Conservation (phyloP, 2,113 vertebrate species). For the Galbula dea region DNA sequence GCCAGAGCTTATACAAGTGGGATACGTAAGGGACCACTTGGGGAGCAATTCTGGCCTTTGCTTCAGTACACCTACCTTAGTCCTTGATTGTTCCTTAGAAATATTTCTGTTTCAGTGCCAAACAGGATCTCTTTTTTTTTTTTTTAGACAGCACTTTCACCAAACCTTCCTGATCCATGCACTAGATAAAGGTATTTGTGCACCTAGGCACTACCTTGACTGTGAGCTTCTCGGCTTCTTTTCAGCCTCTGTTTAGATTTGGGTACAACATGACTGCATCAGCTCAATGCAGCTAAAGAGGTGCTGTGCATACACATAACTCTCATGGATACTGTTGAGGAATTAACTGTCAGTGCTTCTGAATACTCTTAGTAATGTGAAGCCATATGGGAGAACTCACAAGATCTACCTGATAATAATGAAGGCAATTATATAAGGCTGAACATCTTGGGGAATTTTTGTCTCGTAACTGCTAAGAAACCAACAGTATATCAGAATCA, state of each 20-base stretch:
- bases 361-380: neutral
- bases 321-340: accelerated
- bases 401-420: neutral
- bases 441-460: neutral
- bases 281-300: neutral
- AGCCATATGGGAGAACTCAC: neutral
- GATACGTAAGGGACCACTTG: neutral
- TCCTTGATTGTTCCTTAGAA: neutral
- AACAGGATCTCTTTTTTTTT: neutral
- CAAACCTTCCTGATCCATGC: neutral
- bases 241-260: neutral
- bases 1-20: neutral
- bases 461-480: no score
- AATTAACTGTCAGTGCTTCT: neutral
- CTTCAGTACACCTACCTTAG: neutral
- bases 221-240: neutral
- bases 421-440: neutral
- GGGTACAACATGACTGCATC: neutral
- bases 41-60: neutral
- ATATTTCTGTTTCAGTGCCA: neutral
- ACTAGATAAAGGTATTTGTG: neutral
- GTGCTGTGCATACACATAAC: accelerated
- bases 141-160: neutral
- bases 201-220: no score
- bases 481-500: no score